Evolutionary conservation across 1,140 invertebrate species (phyloP), one percentile per base, ranked within the genome.

Genomic region (Palaemon carinicauda): DNA sequence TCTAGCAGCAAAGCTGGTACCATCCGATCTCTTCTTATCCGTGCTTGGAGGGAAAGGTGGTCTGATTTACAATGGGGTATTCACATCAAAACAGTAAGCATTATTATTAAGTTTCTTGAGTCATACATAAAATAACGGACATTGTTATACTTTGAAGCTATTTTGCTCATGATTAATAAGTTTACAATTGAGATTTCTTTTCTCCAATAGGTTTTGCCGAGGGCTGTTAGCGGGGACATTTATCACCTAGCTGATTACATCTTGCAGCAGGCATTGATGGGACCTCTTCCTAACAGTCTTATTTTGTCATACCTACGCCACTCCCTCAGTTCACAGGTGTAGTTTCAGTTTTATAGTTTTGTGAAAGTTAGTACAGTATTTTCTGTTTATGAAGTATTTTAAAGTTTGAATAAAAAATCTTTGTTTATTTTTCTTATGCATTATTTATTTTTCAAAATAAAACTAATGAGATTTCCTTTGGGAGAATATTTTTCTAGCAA

Each of bases 41-140:
- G 95, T 92, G 97, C 97, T 60, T 99, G 97, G 97, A 93, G 96
- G 90, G 97, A 98, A 92, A 93, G 97, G 80, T 98, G 97, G 97
- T 95, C 95, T 15, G 97, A 98, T 92, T 94, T 98, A 33, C 96
- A 98, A 91, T 99, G 97, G 97, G 97, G 97, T 41, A 97, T 98
- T 86, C 96, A 98, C 91, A 96, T 98, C 50, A 98, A 98, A 93
- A 96, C 95, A 29, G 88, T 89, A 82, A 80, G 96, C 9, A 51
- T 29, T 54, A 78, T 80, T 9, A 74, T 24, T 17, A 83, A 0
- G 82, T 84, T 19, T 80, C 52, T 1, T 50, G 54, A 56, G 7
- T 83, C 88, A 87, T 27, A 74, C 17, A 81, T 15, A 41, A 94
- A 94, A 27, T 31, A 21, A 9, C 54, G n/a, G 0, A 21, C 21